These are phyloP conservation scores for Athene noctua DNA, from an alignment of 2,113 vertebrate species.

Conservation along the genomic window DNA sequence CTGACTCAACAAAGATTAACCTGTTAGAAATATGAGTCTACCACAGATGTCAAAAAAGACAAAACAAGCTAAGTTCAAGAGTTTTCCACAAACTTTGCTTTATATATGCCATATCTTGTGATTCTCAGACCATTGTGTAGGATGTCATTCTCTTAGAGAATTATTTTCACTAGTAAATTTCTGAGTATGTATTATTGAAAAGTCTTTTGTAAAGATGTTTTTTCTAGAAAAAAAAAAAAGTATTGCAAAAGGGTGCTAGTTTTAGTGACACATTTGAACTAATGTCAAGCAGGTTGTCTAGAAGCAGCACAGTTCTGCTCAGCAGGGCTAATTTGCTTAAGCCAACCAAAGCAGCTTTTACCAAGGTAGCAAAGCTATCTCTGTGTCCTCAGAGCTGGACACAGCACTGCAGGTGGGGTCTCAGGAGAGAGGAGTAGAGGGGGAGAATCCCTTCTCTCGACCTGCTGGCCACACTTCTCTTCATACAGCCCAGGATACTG, in stretches of 20 bases:
- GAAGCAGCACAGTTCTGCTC: not conserved
- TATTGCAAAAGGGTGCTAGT: too few species aligned
- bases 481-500: too few species aligned
- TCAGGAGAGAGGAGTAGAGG: too few species aligned
- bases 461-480: too few species aligned
- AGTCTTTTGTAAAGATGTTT: not conserved
- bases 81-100: not conserved
- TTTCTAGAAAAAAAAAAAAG: not conserved
- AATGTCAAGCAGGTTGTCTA: not conserved
- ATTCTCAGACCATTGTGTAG: not conserved
- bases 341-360: not conserved
- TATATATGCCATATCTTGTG: not conserved
- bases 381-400: too few species aligned
- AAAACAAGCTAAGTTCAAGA: not conserved
- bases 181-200: not conserved
- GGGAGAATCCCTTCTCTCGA: too few species aligned
- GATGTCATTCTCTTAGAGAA: not conserved
- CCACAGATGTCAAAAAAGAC: not conserved
- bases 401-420: too few species aligned
- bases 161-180: not conserved
- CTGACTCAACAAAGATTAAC: not conserved
- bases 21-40: not conserved
- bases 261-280: not conserved
- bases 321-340: not conserved
- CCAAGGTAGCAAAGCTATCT: not conserved